Evolutionary conservation across 2,797 vertebrate species (phyloP).

Genomic region (Aeoliscus strigatus): DNA sequence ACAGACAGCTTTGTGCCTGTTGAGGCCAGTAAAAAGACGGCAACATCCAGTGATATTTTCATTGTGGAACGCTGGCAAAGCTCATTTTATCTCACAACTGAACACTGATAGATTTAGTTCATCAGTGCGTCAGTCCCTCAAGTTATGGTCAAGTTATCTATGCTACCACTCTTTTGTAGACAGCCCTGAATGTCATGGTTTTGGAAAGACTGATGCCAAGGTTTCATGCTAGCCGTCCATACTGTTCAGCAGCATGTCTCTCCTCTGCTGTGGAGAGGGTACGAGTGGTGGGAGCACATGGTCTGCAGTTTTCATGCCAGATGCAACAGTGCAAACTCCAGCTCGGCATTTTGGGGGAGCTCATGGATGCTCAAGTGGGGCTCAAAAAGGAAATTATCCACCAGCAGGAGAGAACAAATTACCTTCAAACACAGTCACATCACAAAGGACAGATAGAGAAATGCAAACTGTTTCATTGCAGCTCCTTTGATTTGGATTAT

Average conservation of each 20-base stretch:
- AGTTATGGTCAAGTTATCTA: background rate
- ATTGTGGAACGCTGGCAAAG: too few species aligned
- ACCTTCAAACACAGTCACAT: conserved; percentile 15
- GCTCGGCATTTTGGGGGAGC: conserved; percentile 36
- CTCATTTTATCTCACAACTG: too few species aligned
- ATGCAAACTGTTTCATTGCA: too few species aligned
- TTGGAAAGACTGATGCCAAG: conserved; percentile 37
- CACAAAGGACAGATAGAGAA: background rate
- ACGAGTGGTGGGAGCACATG: conserved; percentile 45
- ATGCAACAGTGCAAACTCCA: conserved; percentile 51
- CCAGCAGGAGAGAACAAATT: conserved; percentile 36
- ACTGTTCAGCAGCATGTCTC: conserved; percentile 52
- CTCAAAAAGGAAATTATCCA: conserved; percentile 39
- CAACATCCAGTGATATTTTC: too few species aligned
- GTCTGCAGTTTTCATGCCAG: conserved; percentile 55
- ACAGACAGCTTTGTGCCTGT: too few species aligned
- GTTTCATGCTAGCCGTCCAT: conserved; percentile 58
- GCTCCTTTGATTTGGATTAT: too few species aligned
- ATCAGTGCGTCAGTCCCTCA: too few species aligned
- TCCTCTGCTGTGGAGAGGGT: conserved; percentile 50
- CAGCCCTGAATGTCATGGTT: too few species aligned
- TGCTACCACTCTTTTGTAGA: too few species aligned
- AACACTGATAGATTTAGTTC: too few species aligned
- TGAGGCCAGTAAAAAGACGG: too few species aligned
- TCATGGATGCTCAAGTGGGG: conserved; percentile 18